Evolutionary conservation across 2,797 vertebrate genomes (phyloP).

Genomic region (Tangara arthus): DNA sequence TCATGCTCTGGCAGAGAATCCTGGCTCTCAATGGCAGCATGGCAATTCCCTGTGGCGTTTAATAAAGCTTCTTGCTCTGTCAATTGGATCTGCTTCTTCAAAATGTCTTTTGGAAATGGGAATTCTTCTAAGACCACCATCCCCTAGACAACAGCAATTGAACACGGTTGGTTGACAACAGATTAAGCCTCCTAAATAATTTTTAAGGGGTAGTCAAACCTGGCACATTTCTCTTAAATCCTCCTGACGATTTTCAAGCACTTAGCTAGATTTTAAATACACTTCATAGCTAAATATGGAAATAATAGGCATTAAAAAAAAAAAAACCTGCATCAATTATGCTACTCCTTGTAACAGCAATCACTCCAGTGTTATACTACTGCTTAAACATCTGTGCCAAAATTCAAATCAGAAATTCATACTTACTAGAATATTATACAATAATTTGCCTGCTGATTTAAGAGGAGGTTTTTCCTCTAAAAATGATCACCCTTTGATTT

Average conservation of each 20-base stretch:
- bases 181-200: slow-evolving; percentile 45
- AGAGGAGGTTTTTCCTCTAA: background rate
- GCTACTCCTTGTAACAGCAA: background rate
- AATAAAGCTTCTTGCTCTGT: slow-evolving; percentile 79
- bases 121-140: slow-evolving; percentile 86
- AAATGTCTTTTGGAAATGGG: slow-evolving; percentile 80
- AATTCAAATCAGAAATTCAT: slow-evolving; percentile 18
- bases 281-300: background rate
- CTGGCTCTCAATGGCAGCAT: slow-evolving; percentile 68
- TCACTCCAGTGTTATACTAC: background rate
- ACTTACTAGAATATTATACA: background rate
- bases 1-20: slow-evolving; percentile 79
- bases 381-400: background rate
- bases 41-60: slow-evolving; percentile 71
- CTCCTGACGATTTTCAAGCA: background rate
- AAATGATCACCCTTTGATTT: background rate
- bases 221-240: background rate
- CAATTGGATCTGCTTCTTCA: slow-evolving; percentile 83
- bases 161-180: slow-evolving; percentile 64
- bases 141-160: slow-evolving; percentile 79
- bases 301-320: background rate
- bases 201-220: slow-evolving; percentile 13
- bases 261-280: background rate
- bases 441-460: background rate
- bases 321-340: background rate